These are phyloP conservation scores for Sebastes vulpes DNA, from an alignment of 2,797 vertebrate species.

Conservation along the genomic window DNA sequence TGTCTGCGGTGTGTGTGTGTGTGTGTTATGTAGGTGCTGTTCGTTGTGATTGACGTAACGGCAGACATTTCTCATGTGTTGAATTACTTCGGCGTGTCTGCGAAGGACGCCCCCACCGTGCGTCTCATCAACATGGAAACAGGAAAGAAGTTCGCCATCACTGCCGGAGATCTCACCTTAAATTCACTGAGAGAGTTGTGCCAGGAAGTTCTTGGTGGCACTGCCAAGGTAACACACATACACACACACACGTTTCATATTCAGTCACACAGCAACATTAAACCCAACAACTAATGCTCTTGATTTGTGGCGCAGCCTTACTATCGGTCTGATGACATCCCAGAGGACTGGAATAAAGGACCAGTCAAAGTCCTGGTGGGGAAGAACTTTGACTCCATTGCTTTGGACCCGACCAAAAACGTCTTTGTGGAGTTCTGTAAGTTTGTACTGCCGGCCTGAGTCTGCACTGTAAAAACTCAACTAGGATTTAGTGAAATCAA, in stretches of 20 bases:
- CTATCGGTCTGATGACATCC: conserved; percentile 87
- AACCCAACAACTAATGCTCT: neutral
- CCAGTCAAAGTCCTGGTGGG: conserved; percentile 93
- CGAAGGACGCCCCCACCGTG: conserved; percentile 79
- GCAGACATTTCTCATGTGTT: conserved; percentile 76
- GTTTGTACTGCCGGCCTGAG: conserved; percentile 45
- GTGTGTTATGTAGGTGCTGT: conserved; percentile 86
- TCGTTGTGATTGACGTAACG: conserved; percentile 88
- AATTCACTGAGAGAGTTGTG: conserved; percentile 79
- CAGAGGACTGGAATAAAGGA: conserved; percentile 90
- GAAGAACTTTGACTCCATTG: conserved; percentile 93
- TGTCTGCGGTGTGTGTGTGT: neutral
- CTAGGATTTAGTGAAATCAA: neutral
- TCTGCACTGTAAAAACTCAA: neutral
- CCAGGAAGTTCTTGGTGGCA: conserved; percentile 83
- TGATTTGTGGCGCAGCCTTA: conserved; percentile 76
- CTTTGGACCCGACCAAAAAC: conserved; percentile 91
- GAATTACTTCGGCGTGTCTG: conserved; percentile 88
- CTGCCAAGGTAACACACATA: conserved; percentile 84
- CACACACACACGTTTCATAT: neutral
- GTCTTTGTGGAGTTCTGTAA: conserved; percentile 97
- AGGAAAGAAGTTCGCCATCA: conserved; percentile 85
- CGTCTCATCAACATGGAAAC: conserved; percentile 88
- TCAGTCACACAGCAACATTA: neutral
- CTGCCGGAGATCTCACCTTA: conserved; percentile 49